phyloP scores from a whole-genome alignment of 2,113 vertebrate genomes.

The Dasypus novemcinctus region DNA sequence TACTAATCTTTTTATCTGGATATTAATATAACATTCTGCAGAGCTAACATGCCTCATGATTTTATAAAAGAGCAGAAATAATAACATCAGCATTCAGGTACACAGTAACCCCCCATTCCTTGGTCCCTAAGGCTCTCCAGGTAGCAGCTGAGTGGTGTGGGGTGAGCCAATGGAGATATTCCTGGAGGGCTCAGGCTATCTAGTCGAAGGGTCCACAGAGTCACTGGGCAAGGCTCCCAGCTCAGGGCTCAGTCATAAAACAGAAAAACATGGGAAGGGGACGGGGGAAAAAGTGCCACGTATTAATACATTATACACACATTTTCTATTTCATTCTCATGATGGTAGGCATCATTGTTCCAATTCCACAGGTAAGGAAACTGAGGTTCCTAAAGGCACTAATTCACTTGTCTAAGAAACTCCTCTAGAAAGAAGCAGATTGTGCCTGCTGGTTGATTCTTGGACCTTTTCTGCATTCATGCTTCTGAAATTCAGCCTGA shows the following conservation, averaged over 20 bases:
- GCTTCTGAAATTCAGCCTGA: neutral
- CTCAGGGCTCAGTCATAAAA: neutral
- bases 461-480: neutral
- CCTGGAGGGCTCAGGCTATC: neutral
- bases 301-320: neutral
- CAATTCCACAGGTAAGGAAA: neutral
- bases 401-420: neutral
- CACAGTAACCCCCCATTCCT: neutral
- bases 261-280: neutral
- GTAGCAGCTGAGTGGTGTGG: neutral
- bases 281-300: neutral
- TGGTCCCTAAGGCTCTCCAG: neutral
- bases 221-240: accelerated
- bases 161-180: neutral
- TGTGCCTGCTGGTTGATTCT: neutral
- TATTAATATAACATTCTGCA: slow-evolving; percentile 52
- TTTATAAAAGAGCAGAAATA: slow-evolving; percentile 50
- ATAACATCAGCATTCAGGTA: slow-evolving; percentile 51
- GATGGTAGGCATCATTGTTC: neutral
- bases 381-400: neutral
- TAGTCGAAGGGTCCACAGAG: accelerated
- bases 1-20: slow-evolving; percentile 62
- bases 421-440: neutral
- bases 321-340: neutral
- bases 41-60: neutral